phyloP scores from a whole-genome alignment of 2,113 vertebrate species.

The Azemiops feae region DNA sequence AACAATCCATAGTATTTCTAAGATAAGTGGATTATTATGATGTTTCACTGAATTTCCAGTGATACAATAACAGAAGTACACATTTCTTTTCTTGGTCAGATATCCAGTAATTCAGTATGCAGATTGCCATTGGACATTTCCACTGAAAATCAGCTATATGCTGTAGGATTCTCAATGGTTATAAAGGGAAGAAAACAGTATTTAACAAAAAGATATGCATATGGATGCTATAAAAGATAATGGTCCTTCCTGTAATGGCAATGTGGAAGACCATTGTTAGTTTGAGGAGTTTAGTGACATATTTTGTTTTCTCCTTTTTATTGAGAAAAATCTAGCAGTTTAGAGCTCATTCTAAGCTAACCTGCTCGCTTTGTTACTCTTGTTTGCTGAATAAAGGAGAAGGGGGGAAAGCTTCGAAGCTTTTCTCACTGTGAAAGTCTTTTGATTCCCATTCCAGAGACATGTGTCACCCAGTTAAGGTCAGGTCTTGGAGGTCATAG shows the following conservation, averaged over 20 bases:
- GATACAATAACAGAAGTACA: not conserved
- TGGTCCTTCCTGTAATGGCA: not conserved
- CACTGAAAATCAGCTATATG: not conserved
- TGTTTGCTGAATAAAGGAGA: not conserved
- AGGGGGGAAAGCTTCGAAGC: not conserved
- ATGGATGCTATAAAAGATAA: too few relatives aligned
- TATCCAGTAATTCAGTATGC: not conserved
- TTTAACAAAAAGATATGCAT: not conserved
- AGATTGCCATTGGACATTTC: not conserved
- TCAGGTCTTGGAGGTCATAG: not conserved
- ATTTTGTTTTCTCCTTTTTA: not conserved
- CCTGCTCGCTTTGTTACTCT: not conserved
- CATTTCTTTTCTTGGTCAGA: not conserved
- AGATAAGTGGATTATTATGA: not conserved
- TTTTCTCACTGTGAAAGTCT: not conserved
- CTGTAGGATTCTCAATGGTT: not conserved
- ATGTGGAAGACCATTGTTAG: not conserved
- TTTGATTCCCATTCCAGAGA: not conserved
- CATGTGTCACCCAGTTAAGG: not conserved
- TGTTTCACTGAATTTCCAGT: not conserved
- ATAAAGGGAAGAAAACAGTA: not conserved
- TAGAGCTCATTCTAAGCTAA: not conserved
- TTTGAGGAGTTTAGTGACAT: not conserved
- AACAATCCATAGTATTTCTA: not conserved
- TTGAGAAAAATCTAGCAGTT: not conserved